Base-by-base conservation (phyloP, 2,113 vertebrate species). In the Lontra canadensis region DNA sequence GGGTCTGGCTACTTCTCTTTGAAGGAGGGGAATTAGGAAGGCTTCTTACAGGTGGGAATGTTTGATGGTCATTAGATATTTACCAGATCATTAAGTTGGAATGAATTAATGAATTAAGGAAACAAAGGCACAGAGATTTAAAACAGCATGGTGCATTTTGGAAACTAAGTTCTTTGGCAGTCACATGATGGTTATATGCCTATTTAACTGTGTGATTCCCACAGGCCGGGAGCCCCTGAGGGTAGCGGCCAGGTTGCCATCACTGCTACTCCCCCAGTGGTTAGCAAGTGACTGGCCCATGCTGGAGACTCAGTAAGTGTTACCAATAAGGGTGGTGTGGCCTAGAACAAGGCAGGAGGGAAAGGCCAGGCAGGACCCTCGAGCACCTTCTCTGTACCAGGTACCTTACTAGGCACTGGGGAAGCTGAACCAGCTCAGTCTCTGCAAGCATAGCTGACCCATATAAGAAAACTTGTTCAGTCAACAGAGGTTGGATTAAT, bases 301-400 rank as follows among this genome's bases (percentile, higher is more conserved):
- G 31, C 0, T 63, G 55, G 61, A 31, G 29, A n/a, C 31, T 85
- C 55, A 9, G 47, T 14, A 31, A 11, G n/a, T 34, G 20, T 55
- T 85, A 20, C 82, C 57, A 47, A 20, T 34, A 69, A 74, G 25
- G 39, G 18, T 20, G 71, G 15, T 10, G 3, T 26, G 26, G 42
- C 52, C 57, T 74, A 15, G 67, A 69, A 55, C 0, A 57, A 90
- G 31, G 31, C 3, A 4, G 26, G 17, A 88, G 31, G 1, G 14
- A 17, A 67, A 47, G 29, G n/a, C 3, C 0, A 4, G 9, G 21
- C 12, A 26, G 61, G 34, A 29, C 6, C 52, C 55, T 11, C 0
- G 18, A 81, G 69, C 18, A 29, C 25, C 39, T 49, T 39, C n/a
- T 49, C 4, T n/a, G 42, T 0, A n/a, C 42, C 74, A 44, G 36